phyloP scores from a whole-genome alignment of 2,888 invertebrate genomes.

The Schizaphis graminum region DNA sequence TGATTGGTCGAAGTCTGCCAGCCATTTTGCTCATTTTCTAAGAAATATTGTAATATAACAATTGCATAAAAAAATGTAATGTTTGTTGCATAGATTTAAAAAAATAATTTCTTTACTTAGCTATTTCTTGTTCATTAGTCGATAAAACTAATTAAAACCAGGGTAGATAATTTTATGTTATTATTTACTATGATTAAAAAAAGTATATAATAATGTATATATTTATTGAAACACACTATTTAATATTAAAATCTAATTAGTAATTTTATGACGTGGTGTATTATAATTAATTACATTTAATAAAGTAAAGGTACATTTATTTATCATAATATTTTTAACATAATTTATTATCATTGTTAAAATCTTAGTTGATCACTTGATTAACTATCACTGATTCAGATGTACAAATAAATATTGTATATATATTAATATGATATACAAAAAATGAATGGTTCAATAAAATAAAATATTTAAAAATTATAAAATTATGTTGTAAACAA shows the following conservation, averaged over 20 bases:
- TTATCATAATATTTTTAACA: not conserved
- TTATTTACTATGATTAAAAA: no score
- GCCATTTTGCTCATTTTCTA: no score
- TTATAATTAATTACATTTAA: not conserved
- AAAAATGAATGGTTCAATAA: not conserved
- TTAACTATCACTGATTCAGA: not conserved
- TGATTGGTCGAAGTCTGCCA: no score
- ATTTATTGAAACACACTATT: not conserved
- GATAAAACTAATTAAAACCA: no score
- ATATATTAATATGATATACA: no score
- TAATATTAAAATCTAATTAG: not conserved
- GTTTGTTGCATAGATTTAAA: not conserved
- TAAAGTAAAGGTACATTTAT: not conserved
- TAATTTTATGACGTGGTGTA: not conserved
- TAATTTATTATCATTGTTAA: not conserved
- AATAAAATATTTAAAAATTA: conserved; percentile 19
- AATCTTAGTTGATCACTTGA: not conserved
- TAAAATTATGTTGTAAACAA: not conserved
- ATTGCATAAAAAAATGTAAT: no score
- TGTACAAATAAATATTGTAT: not conserved
- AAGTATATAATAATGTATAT: not conserved
- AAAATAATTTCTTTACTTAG: not conserved
- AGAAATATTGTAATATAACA: no score
- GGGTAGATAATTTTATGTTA: no score
- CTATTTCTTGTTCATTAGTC: no score